Percentiles rank a stretch among this genome's conserved stretches.
Evolutionary conservation across 2,113 vertebrate genomes (phyloP).

Genomic region (Eleginops maclovinus): DNA sequence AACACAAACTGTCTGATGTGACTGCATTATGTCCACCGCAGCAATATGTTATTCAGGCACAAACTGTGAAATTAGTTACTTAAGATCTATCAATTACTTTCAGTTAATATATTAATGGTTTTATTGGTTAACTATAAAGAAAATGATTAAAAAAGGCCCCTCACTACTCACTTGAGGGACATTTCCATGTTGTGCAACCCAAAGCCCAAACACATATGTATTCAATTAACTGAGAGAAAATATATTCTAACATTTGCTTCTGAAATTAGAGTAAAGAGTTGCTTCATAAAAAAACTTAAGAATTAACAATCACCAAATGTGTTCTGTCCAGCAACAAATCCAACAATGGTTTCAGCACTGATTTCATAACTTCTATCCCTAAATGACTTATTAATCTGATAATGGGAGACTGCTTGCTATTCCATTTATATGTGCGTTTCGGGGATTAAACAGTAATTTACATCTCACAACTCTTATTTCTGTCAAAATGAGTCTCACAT

Average conservation of each 20-base stretch:
- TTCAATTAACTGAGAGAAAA: not conserved
- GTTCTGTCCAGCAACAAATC: not conserved
- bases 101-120: not conserved
- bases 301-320: not conserved
- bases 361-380: not conserved
- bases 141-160: not conserved
- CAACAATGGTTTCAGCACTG: not conserved
- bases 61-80: not conserved
- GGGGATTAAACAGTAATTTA: not conserved
- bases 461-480: no score
- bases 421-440: not conserved
- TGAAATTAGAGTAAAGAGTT: not conserved
- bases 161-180: not conserved
- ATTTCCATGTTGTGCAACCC: not conserved
- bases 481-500: not conserved
- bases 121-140: not conserved
- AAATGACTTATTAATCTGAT: not conserved
- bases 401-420: not conserved
- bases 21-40: not conserved
- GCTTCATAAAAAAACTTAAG: no score
- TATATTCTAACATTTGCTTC: not conserved
- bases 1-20: constrained; percentile 17
- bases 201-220: not conserved
- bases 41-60: constrained; percentile 2
- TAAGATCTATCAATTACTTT: not conserved